A percentile compares a stretch with the other conserved stretches of the same genome.
phyloP scores from a whole-genome alignment of 2,113 vertebrate species.

The Panurus biarmicus region DNA sequence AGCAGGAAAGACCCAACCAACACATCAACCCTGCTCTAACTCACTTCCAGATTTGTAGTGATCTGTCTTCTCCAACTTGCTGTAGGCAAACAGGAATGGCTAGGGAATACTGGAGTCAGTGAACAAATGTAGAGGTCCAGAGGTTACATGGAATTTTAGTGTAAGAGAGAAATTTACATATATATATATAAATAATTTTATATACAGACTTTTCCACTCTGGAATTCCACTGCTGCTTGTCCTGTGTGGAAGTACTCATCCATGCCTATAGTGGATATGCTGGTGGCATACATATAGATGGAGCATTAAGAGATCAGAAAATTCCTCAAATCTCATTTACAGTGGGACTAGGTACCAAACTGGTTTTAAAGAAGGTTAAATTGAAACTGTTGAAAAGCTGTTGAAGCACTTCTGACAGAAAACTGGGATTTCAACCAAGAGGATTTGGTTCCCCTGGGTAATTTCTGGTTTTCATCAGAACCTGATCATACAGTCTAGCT shows the following conservation, averaged over 20 bases:
- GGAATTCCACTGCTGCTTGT: neutral
- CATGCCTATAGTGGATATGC: neutral
- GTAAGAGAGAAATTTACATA: neutral
- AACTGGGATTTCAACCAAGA: neutral
- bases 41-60: neutral
- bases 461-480: slow-evolving; percentile 24
- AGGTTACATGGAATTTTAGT: neutral
- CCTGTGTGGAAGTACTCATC: neutral
- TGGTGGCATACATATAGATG: neutral
- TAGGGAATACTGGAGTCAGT: neutral
- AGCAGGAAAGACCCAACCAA: neutral
- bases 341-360: neutral
- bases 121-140: neutral
- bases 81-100: neutral
- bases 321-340: neutral
- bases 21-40: neutral
- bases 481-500: neutral
- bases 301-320: neutral
- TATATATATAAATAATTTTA: neutral
- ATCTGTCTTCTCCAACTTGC: neutral
- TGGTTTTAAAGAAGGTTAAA: neutral
- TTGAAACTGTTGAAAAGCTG: neutral
- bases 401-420: neutral
- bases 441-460: neutral
- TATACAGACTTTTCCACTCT: neutral